Base-by-base conservation (phyloP, 2,797 vertebrate genomes). In the Acridotheres tristis region DNA sequence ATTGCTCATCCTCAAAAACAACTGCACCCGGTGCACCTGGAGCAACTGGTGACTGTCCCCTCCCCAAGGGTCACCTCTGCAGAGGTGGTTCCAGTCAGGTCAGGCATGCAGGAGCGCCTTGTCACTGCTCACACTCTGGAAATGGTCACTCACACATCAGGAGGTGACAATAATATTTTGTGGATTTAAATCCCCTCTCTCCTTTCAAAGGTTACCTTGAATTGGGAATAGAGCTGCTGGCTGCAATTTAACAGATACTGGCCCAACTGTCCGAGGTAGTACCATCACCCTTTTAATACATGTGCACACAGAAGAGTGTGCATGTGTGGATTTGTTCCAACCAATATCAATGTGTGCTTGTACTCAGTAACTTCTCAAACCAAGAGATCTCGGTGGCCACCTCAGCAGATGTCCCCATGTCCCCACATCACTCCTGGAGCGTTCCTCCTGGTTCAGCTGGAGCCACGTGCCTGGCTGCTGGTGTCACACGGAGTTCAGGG, bases 301-400 rank as follows among this genome's bases (percentile, higher is more conserved):
- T 0, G 3, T 0, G 16, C 32, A 34, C n/a, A 29, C 4, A 53
- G 1, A 5, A 2, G 16, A 11, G 10, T 0, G 3, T 21, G 8
- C 5, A 3, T 15, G 5, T 12, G 2, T 16, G 38, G 7, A 1
- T 16, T 68, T 61, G 16, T 40, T 83, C 82, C 72, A 74, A 25
- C 62, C 74, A 71, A 27, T 7, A 36, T 3, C 93, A 65, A 1
- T 1, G 17, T 36, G 51, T 13, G 51, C 45, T 80, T 34, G 34
- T 25, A 12, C 34, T 78, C 71, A 45, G 85, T 26, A 38, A 9
- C 55, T 71, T 51, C 85, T 63, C 94, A 57, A 36, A 8, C 58
- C 48, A 23, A 43, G 80, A 80, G 34, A 11, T 18, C 47, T 61
- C 5, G 2, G 62, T 57, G 82, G 76, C 74, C 90, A 48, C 91